phyloP scores from a whole-genome alignment of 2,888 invertebrate genomes.

The Elysia crispata region DNA sequence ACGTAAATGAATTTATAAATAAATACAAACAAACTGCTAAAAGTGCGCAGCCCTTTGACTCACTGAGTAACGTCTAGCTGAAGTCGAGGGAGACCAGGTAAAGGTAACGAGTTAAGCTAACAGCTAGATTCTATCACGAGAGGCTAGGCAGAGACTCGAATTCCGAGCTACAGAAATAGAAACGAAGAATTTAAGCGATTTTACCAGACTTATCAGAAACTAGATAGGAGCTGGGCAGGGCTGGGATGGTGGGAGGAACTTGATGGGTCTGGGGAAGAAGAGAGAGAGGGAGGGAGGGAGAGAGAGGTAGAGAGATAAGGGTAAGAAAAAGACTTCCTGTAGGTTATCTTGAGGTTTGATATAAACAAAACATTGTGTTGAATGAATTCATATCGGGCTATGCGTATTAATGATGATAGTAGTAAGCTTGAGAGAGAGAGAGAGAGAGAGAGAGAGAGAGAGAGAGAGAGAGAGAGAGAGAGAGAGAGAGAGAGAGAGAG shows the following conservation, averaged over 20 bases:
- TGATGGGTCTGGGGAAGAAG: neutral
- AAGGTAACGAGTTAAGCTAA: no score
- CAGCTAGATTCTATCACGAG: no score
- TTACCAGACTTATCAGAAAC: no score
- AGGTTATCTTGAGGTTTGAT: neutral
- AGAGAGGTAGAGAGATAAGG: neutral
- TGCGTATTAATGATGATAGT: neutral
- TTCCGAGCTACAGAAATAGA: neutral
- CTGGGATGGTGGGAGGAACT: neutral
- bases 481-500: conserved; percentile 12
- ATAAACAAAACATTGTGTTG: neutral
- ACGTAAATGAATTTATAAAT: neutral
- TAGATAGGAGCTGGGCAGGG: neutral
- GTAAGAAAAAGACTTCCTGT: neutral
- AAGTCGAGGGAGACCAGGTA: no score
- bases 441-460: conserved; percentile 27
- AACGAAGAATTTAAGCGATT: no score
- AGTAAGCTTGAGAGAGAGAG: neutral
- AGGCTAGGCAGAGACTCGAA: neutral
- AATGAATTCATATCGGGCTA: neutral
- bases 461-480: conserved; percentile 7
- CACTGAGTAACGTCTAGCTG: no score
- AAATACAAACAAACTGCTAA: neutral
- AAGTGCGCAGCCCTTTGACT: neutral
- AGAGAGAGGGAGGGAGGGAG: conserved; percentile 1